Percentiles rank a stretch among this genome's conserved stretches.
Conservation (phyloP, 2,797 vertebrate genomes). For the Loris lydekkerianus region DNA sequence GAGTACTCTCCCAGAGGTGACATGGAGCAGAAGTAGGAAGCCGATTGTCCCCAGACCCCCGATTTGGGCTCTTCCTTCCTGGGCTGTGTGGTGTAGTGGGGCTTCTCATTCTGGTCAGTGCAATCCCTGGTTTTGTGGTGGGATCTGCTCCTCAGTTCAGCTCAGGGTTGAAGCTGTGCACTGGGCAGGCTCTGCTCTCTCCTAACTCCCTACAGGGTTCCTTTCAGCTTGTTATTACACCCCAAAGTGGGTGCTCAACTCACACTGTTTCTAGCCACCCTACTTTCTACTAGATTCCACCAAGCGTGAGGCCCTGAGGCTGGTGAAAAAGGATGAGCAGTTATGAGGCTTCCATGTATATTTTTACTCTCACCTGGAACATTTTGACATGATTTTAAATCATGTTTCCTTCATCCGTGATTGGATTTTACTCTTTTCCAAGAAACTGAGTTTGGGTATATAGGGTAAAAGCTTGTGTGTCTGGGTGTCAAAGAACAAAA, state of each 20-base stretch:
- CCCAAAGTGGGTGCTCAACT: neutral
- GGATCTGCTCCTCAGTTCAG: neutral
- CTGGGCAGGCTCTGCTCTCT: neutral
- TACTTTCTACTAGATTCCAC: neutral
- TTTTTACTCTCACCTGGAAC: neutral
- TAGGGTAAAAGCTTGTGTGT: neutral
- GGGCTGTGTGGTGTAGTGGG: neutral
- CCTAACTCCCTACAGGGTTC: neutral
- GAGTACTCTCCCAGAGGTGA: neutral
- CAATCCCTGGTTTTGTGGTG: fast-evolving
- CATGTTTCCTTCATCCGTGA: neutral
- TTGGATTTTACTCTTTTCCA: neutral
- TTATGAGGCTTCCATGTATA: neutral
- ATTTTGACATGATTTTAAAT: neutral
- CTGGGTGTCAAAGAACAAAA: neutral
- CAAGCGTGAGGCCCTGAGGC: neutral
- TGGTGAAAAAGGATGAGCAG: neutral
- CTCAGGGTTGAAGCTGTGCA: fast-evolving
- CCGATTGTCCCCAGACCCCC: fast-evolving
- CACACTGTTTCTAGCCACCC: neutral
- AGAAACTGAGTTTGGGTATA: neutral
- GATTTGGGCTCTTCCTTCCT: neutral
- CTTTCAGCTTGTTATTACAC: neutral
- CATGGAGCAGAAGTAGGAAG: neutral
- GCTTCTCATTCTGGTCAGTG: neutral